Percentiles rank a stretch among this genome's conserved stretches.
These are phyloP conservation scores for Cremastinae sp. DNA, from an alignment of 2,888 invertebrate genomes.

Conservation along the genomic window DNA sequence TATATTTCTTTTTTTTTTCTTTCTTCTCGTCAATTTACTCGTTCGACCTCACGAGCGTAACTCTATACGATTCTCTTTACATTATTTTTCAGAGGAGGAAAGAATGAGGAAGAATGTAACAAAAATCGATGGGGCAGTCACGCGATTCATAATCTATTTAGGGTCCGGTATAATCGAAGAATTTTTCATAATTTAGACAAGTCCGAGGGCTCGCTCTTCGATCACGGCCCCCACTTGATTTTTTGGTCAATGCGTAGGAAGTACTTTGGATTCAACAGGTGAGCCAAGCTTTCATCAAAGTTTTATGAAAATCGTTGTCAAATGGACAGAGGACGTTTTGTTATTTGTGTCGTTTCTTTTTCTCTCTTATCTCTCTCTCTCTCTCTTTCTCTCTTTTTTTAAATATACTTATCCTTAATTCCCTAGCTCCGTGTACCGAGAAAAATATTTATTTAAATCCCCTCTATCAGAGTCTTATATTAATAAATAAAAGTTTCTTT, in stretches of 20 bases:
- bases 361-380: conserved; percentile 8
- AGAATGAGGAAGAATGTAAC: conserved; percentile 5
- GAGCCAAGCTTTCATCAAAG: conserved; percentile 68
- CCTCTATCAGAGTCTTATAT: neutral
- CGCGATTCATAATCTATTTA: conserved; percentile 41
- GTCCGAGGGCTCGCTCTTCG: conserved; percentile 8
- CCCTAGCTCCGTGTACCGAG: conserved; percentile 4
- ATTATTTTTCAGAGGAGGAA: neutral
- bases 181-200: neutral
- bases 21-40: too few relatives aligned
- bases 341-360: conserved; percentile 6
- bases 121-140: conserved; percentile 42
- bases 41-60: neutral
- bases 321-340: conserved; percentile 33
- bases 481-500: neutral
- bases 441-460: neutral
- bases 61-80: too few relatives aligned
- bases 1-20: neutral
- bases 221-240: conserved; percentile 22
- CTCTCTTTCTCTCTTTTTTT: neutral
- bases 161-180: neutral
- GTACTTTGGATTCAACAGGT: conserved; percentile 69
- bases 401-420: neutral
- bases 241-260: conserved; percentile 66
- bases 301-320: conserved; percentile 69